A percentile compares a stretch with the other conserved stretches of the same genome.
Conservation (phyloP, 2,888 invertebrate genomes). For the Idaea dimidiata region DNA sequence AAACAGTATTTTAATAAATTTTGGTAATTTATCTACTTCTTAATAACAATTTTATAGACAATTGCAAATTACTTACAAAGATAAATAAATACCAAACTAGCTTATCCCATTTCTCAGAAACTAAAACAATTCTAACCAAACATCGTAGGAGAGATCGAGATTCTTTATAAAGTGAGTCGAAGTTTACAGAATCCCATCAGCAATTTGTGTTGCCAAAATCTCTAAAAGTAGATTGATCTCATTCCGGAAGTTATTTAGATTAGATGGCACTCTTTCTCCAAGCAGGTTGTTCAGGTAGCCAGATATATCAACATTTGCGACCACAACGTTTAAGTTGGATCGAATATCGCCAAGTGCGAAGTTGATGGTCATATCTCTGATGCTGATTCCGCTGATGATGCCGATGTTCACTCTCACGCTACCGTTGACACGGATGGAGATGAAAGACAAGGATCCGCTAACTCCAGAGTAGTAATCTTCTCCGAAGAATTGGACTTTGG, state of each 20-base stretch:
- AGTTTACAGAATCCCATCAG: slow-evolving; percentile 9
- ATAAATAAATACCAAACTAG: not conserved
- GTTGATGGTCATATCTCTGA: slow-evolving; percentile 19
- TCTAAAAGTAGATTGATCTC: slow-evolving; percentile 19
- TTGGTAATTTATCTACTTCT: not conserved
- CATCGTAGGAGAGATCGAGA: not conserved
- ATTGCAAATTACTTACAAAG: not conserved
- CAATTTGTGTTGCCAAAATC: slow-evolving; percentile 8
- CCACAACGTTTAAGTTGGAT: slow-evolving; percentile 7
- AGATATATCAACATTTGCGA: slow-evolving; percentile 13
- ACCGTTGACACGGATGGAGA: slow-evolving; percentile 6
- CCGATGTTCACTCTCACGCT: slow-evolving; percentile 23
- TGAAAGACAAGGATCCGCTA: slow-evolving; percentile 11
- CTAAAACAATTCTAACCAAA: not conserved
- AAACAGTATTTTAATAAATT: not conserved
- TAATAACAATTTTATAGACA: not conserved
- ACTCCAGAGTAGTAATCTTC: not conserved
- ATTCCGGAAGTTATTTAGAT: not conserved
- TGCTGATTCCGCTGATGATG: slow-evolving; percentile 18
- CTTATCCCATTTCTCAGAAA: not conserved
- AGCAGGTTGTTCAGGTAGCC: slow-evolving; percentile 9
- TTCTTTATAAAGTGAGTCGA: not conserved
- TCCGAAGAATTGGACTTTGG: slow-evolving; percentile 5
- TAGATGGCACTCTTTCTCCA: slow-evolving; percentile 4
- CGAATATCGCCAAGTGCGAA: slow-evolving; percentile 26